phyloP scores from a whole-genome alignment of 2,797 vertebrate genomes.

The Danio aesculapii region DNA sequence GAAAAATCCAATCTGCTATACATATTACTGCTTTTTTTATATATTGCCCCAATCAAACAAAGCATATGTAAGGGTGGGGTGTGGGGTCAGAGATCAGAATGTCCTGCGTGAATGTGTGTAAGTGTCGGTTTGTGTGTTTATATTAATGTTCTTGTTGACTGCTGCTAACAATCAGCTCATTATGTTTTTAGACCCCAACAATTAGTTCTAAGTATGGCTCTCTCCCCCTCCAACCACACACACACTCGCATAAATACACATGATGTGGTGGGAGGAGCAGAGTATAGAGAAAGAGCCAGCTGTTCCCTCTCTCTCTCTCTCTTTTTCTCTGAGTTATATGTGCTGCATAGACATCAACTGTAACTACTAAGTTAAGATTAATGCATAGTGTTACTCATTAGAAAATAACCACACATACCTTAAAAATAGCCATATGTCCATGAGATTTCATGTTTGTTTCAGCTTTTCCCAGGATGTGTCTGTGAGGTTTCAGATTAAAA shows the following conservation, averaged over 20 bases:
- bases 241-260: slow-evolving; percentile 26
- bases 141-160: slow-evolving; percentile 61
- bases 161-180: slow-evolving; percentile 76
- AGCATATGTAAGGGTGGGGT: slow-evolving; percentile 32
- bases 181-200: slow-evolving; percentile 78
- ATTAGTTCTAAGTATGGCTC: slow-evolving; percentile 78
- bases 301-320: slow-evolving; percentile 38
- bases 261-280: slow-evolving; percentile 29
- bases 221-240: slow-evolving; percentile 66
- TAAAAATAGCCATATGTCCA: too few species aligned
- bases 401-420: not conserved
- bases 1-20: not conserved
- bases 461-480: too few species aligned
- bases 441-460: too few species aligned
- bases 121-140: slow-evolving; percentile 39
- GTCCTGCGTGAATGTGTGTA: slow-evolving; percentile 24
- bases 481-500: too few species aligned
- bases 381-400: not conserved
- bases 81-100: slow-evolving; percentile 51
- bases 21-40: not conserved
- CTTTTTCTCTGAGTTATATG: not conserved
- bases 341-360: not conserved
- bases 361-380: not conserved
- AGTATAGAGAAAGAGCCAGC: slow-evolving; percentile 41
- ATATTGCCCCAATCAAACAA: slow-evolving; percentile 11